Conservation (phyloP, 2,797 vertebrate species). For the Syngnathus rostellatus region DNA sequence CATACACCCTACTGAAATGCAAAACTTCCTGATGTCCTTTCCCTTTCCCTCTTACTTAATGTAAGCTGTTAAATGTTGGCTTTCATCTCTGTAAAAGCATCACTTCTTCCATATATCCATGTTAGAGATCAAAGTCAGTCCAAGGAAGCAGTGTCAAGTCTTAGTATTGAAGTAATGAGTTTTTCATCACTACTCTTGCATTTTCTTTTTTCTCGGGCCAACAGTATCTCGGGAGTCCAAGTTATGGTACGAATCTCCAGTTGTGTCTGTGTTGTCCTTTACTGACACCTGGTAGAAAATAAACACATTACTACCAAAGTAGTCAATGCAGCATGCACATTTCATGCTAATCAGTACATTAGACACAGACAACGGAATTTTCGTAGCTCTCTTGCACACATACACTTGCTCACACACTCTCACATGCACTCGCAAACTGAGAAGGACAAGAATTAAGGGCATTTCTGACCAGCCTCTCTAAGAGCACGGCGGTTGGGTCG, state of each 20-base stretch:
- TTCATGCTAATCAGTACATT: neutral
- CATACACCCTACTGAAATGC: neutral
- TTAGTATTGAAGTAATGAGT: conserved; percentile 44
- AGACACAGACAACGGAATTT: neutral
- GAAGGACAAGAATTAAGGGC: conserved; percentile 45
- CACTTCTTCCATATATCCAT: conserved; percentile 34
- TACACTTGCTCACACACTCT: neutral
- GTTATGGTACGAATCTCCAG: conserved; percentile 21
- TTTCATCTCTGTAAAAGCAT: conserved; percentile 46
- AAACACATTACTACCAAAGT: neutral
- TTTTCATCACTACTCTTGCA: conserved; percentile 18
- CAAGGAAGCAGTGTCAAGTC: conserved; percentile 36
- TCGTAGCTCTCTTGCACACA: neutral
- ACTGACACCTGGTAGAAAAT: neutral
- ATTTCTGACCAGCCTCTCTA: conserved; percentile 41
- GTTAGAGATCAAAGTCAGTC: conserved; percentile 55
- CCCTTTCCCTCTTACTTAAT: conserved; percentile 33
- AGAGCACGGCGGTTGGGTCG: conserved; percentile 69
- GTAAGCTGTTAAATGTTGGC: conserved; percentile 45
- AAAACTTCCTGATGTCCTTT: conserved; percentile 4
- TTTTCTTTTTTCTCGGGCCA: conserved; percentile 12
- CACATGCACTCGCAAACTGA: conserved; percentile 12
- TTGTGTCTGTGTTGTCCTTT: conserved; percentile 22
- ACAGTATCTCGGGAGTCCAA: conserved; percentile 3
- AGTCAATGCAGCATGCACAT: neutral